A percentile compares a stretch with the other conserved stretches of the same genome.
These are phyloP conservation scores for Chrysotoxum bicinctum DNA, from an alignment of 2,888 invertebrate species.

Conservation along the genomic window DNA sequence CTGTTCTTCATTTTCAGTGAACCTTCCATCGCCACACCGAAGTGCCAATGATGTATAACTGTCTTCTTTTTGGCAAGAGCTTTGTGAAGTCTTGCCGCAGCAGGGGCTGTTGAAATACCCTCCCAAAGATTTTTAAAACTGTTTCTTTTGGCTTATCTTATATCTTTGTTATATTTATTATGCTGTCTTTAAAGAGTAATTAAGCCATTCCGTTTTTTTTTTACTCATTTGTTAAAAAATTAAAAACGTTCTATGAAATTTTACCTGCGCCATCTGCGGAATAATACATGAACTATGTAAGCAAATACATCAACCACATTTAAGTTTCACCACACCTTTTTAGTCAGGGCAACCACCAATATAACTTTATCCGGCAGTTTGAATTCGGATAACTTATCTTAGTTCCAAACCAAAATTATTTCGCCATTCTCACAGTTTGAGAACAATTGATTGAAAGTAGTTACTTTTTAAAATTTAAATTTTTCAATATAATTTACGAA, in stretches of 20 bases:
- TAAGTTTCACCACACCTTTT: background rate
- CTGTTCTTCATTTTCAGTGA: too few species aligned
- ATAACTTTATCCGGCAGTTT: background rate
- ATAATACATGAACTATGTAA: background rate
- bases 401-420: background rate
- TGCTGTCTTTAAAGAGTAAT: too few species aligned
- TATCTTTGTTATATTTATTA: too few species aligned
- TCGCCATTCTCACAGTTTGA: constrained; percentile 4
- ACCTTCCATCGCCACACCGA: too few species aligned
- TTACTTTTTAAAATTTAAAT: background rate
- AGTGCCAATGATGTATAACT: too few species aligned
- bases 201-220: too few species aligned
- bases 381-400: background rate
- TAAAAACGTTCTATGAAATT: background rate
- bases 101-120: too few species aligned
- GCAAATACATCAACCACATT: background rate
- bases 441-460: background rate
- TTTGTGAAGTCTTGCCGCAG: too few species aligned
- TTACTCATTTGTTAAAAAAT: too few species aligned
- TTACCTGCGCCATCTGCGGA: background rate
- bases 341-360: background rate
- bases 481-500: background rate
- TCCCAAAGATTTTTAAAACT: too few species aligned
- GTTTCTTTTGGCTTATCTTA: too few species aligned
- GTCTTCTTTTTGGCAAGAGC: too few species aligned